A percentile compares a stretch with the other conserved stretches of the same genome.
Conservation (phyloP, 2,888 invertebrate species). For the Ypsolopha scabrella region DNA sequence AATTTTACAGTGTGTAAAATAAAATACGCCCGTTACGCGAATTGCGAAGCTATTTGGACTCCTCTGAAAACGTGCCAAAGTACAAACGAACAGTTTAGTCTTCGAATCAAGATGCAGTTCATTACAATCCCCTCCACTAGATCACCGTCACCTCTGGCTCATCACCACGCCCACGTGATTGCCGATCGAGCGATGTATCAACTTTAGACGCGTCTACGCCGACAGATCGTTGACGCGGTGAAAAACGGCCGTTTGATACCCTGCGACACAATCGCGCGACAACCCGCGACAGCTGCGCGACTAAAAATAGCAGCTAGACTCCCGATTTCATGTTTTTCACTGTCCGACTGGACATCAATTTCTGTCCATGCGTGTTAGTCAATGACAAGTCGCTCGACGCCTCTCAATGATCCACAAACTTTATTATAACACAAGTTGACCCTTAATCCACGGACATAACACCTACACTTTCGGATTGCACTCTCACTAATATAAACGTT, state of each 20-base stretch:
- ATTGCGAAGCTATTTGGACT: no score
- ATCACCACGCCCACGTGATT: background rate
- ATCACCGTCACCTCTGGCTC: background rate
- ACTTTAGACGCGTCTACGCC: conserved; percentile 7
- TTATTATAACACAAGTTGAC: no score
- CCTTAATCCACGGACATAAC: no score
- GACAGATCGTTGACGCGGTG: background rate
- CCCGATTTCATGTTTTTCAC: conserved; percentile 66
- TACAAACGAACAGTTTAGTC: no score
- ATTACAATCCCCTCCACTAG: no score
- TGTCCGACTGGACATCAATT: conserved; percentile 63
- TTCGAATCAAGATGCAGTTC: no score
- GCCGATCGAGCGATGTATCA: background rate
- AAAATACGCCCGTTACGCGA: no score
- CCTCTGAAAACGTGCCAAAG: no score
- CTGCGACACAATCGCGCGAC: conserved; percentile 19
- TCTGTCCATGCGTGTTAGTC: conserved; percentile 62
- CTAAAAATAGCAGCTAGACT: conserved; percentile 48
- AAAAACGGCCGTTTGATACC: conserved; percentile 29
- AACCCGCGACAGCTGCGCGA: conserved; percentile 53
- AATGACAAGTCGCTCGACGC: conserved; percentile 36
- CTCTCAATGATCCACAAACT: background rate
- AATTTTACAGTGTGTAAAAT: no score
- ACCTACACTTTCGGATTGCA: no score
- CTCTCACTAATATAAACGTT: no score